Percentiles rank a stretch among this genome's conserved stretches.
Conservation (phyloP, 92 coral and sea anemone genomes). For the Hydrozoanthus gracilis region DNA sequence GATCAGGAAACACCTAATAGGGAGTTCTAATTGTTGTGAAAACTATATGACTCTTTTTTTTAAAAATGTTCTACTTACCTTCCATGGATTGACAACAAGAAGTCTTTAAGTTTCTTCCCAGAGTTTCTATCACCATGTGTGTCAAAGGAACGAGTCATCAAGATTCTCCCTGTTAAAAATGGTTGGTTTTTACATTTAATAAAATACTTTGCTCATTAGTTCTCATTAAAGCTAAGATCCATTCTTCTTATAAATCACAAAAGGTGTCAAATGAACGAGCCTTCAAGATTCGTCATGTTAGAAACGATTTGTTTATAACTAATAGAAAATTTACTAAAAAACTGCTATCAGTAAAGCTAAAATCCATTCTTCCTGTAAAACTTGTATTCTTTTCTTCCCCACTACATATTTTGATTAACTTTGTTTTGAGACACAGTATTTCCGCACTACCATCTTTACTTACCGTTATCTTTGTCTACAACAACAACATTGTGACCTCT, state of each 20-base stretch:
- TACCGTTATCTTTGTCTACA: conserved; percentile 21
- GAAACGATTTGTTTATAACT: not conserved
- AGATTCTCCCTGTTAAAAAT: not conserved
- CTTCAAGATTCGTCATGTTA: conserved; percentile 22
- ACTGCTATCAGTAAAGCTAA: not conserved
- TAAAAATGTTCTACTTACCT: conserved; percentile 5
- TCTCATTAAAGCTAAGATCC: not conserved
- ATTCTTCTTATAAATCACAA: not conserved
- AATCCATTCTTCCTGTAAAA: not conserved
- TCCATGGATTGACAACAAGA: conserved; percentile 27
- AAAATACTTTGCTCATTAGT: not conserved
- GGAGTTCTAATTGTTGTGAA: no score
- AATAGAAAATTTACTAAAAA: not conserved
- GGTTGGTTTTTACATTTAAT: not conserved
- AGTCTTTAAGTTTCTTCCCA: not conserved
- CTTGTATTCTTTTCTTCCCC: not conserved
- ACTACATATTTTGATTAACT: not conserved
- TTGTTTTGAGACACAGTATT: not conserved
- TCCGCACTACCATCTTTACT: not conserved
- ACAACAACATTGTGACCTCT: conserved; percentile 43
- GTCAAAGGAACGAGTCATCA: conserved; percentile 38
- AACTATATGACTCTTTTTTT: no score
- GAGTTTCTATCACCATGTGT: conserved; percentile 1
- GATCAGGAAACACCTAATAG: no score
- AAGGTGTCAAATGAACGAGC: not conserved